phyloP scores from a whole-genome alignment of 1,140 invertebrate species.

The Heliconius congener region DNA sequence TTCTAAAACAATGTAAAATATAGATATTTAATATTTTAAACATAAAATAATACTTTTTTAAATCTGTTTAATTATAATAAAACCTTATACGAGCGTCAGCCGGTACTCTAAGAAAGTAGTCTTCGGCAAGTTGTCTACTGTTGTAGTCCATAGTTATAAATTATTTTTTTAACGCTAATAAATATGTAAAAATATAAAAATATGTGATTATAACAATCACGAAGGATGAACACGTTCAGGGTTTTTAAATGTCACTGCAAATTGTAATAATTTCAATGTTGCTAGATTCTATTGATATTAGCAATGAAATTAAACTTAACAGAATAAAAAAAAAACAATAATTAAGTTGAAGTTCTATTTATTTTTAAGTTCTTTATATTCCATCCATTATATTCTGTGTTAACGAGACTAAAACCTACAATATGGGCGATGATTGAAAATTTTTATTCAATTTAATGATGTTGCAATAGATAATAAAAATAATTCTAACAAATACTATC shows the following conservation, averaged over 20 bases:
- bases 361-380: no score
- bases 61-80: slow-evolving; percentile 25
- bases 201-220: slow-evolving; percentile 19
- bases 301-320: background rate
- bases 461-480: no score
- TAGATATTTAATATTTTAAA: background rate
- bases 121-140: slow-evolving; percentile 79
- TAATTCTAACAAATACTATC: no score
- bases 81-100: slow-evolving; percentile 82
- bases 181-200: slow-evolving; percentile 32
- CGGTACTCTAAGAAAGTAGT: slow-evolving; percentile 81
- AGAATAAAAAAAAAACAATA: no score
- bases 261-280: slow-evolving; percentile 7
- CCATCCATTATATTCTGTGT: no score
- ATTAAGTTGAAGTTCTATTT: no score
- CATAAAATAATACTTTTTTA: background rate
- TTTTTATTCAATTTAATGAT: no score
- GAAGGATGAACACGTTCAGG: background rate
- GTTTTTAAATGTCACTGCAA: slow-evolving; percentile 10
- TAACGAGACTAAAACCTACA: no score
- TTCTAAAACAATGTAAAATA: slow-evolving; percentile 49
- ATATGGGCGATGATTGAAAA: no score
- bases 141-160: slow-evolving; percentile 70
- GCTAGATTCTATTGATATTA: background rate
- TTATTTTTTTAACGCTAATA: slow-evolving; percentile 14